Evolutionary conservation across 2,113 vertebrate genomes (phyloP).

Genomic region (Macrotis lagotis): DNA sequence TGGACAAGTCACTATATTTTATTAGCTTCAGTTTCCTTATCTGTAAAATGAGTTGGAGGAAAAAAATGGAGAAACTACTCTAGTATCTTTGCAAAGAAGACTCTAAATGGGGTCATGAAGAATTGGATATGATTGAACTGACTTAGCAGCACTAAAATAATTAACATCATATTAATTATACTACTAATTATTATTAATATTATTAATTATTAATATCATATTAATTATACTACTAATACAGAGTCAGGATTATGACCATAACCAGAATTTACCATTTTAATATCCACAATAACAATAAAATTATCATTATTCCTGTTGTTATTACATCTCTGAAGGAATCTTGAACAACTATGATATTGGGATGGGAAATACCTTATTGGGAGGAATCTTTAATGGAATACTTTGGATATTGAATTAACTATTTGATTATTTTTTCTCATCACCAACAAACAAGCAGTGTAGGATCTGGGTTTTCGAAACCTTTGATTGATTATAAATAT

Average conservation of each 20-base stretch:
- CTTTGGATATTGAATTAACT: no score
- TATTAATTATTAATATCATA: no score
- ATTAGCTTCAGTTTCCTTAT: not conserved
- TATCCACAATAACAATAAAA: not conserved
- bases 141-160: not conserved
- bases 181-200: not conserved
- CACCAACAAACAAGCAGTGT: no score
- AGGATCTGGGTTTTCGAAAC: no score
- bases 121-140: not conserved
- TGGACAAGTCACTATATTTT: not conserved
- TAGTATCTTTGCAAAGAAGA: not conserved
- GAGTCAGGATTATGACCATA: no score
- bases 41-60: not conserved
- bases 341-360: no score
- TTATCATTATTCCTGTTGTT: no score
- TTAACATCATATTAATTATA: not conserved
- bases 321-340: no score
- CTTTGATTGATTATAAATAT: no score
- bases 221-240: not conserved
- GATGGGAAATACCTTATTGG: no score
- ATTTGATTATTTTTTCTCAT: no score
- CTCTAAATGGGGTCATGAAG: not conserved
- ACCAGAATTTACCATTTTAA: not conserved
- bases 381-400: no score
- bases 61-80: not conserved